Evolutionary conservation across 2,888 invertebrate genomes (phyloP).

Genomic region (Philereme vetulata): DNA sequence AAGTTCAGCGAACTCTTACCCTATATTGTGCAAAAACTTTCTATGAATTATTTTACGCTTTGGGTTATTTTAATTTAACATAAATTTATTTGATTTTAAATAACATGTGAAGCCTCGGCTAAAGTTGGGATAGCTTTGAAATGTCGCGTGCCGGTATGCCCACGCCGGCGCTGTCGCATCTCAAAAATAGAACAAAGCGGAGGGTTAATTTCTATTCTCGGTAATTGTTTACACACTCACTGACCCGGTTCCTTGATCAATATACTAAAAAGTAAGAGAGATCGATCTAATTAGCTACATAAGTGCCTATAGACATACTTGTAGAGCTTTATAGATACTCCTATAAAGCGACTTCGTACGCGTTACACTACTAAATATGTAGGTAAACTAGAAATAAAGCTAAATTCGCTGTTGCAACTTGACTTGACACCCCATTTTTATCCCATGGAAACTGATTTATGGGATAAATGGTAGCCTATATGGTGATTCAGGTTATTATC

Average conservation of each 20-base stretch:
- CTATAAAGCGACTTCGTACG: too few relatives aligned
- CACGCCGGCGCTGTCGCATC: constrained; percentile 42
- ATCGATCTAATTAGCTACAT: background rate
- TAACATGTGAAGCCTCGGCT: constrained; percentile 21
- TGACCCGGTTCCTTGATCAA: constrained; percentile 43
- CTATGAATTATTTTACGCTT: background rate
- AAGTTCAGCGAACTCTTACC: constrained; percentile 62
- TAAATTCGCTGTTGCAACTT: too few relatives aligned
- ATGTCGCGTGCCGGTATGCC: constrained; percentile 55
- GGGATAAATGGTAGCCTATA: too few relatives aligned
- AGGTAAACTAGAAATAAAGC: too few relatives aligned
- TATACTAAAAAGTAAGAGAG: background rate
- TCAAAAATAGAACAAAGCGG: constrained; percentile 69
- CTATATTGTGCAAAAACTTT: constrained; percentile 23
- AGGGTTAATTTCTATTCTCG: constrained; percentile 70
- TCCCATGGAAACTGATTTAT: too few relatives aligned
- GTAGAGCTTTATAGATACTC: background rate
- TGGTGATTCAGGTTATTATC: too few relatives aligned
- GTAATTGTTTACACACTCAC: constrained; percentile 51
- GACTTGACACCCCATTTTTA: too few relatives aligned
- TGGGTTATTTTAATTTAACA: background rate
- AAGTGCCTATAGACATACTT: background rate
- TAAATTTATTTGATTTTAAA: background rate
- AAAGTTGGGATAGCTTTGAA: constrained; percentile 53
- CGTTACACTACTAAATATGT: too few relatives aligned